Base-by-base conservation (phyloP, 2,888 invertebrate species). In the Leucophora obtusa region DNA sequence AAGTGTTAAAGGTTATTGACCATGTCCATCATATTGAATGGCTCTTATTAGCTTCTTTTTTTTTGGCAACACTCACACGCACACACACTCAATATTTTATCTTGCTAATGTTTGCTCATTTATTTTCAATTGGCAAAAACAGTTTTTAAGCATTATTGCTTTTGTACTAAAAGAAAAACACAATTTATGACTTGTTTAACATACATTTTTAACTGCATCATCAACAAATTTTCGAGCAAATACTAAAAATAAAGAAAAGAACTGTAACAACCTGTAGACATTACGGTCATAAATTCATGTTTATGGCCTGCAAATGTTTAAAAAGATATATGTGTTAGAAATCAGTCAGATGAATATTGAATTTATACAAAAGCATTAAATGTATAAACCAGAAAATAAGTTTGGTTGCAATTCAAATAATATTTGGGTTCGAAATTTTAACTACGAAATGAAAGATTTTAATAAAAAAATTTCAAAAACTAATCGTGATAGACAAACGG, bases 141-240 rank as follows among this genome's bases (percentile, higher is more conserved):
- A 9, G 11, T 72, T 66, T 53, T 47, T 66, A 47, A 54, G 35
- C 47, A 65, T 54, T 54, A n/a, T 43, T 38, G 51, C 11, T 10
- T 50, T 47, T 53, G 17, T 15, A 51, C 35, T 53, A 15, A 28
- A 68, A 60, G 33, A 54, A 71, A 15, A 71, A 15, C 0, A 17
- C 4, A 59, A 81, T 81, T 77, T 77, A 81, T 60, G 73, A 62
- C 54, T 43, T 38, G 54, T 70, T 81, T 77, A 77, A 62, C 66
- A 74, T 70, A 47, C 59, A 73, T 17, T 77, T 65, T 60, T 65
- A 66, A 63, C 38, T 62, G 63, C 72, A 18, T 14, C 33, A 69
- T 73, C 68, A 70, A 47, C 51, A 60, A 47, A 71, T 77, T 72
- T 35, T 66, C 53, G 28, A 24, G 47, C 28, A 2, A 58, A 53